phyloP scores from a whole-genome alignment of 2,113 vertebrate genomes.

The Erythrocercus mccallii region DNA sequence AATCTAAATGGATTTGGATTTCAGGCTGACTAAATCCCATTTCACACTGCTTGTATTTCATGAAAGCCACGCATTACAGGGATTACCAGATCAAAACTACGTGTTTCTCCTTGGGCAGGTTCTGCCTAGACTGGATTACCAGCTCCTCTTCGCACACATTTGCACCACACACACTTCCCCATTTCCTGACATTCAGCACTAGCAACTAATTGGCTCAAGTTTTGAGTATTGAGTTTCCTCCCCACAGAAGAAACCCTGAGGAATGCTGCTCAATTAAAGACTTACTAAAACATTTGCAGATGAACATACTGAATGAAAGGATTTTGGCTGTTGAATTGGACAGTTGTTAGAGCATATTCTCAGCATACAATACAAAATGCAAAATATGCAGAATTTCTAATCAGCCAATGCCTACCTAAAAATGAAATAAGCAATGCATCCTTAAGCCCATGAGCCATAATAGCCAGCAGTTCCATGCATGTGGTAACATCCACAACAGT shows the following conservation, averaged over 20 bases:
- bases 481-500: not conserved
- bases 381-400: constrained; percentile 21
- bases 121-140: not conserved
- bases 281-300: not conserved
- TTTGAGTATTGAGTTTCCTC: not conserved
- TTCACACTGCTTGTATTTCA: not conserved
- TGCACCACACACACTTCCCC: not conserved
- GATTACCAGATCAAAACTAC: not conserved
- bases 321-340: not conserved
- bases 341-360: not conserved
- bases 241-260: not conserved
- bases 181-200: not conserved
- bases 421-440: not conserved
- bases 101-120: not conserved
- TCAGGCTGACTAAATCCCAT: not conserved
- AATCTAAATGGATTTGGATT: not conserved
- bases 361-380: not conserved
- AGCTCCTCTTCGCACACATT: not conserved
- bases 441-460: not conserved
- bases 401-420: not conserved
- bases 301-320: not conserved
- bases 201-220: not conserved
- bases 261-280: not conserved
- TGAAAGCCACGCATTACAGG: not conserved
- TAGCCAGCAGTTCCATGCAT: not conserved